Percentiles rank a stretch among this genome's conserved stretches.
Conservation (phyloP, 2,113 vertebrate genomes). For the Oncorhynchus masou region DNA sequence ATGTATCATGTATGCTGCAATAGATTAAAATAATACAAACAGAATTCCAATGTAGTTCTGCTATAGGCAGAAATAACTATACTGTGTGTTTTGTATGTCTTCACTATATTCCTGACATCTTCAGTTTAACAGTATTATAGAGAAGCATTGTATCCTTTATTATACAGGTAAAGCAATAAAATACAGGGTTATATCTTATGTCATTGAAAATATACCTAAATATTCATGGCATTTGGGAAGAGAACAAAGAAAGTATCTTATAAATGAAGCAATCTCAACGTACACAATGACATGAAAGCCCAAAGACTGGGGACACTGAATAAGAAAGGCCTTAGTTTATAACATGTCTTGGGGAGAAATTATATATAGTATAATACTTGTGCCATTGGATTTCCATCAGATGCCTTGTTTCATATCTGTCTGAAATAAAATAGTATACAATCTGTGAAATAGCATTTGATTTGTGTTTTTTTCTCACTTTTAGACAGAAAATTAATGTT, state of each 20-base stretch:
- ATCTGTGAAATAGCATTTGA: too few species aligned
- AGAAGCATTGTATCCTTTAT: neutral
- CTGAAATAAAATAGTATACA: too few species aligned
- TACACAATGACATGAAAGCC: neutral
- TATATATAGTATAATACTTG: too few species aligned
- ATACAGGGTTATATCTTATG: too few species aligned
- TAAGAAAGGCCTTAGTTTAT: neutral
- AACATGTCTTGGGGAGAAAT: too few species aligned
- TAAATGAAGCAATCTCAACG: neutral
- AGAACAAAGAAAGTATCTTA: neutral
- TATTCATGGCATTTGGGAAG: too few species aligned
- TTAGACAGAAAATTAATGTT: too few species aligned
- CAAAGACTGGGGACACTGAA: neutral
- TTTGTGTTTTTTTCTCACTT: too few species aligned
- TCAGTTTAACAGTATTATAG: neutral
- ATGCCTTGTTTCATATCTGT: too few species aligned
- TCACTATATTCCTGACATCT: neutral
- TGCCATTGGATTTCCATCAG: too few species aligned
- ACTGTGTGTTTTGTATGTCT: neutral
- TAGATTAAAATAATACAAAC: too few species aligned
- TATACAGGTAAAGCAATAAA: neutral
- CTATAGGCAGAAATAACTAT: neutral
- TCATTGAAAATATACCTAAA: too few species aligned
- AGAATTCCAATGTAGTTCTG: neutral
- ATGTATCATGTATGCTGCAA: neutral